Conservation (phyloP, 2,888 invertebrate genomes). For the Girardia tigrina region DNA sequence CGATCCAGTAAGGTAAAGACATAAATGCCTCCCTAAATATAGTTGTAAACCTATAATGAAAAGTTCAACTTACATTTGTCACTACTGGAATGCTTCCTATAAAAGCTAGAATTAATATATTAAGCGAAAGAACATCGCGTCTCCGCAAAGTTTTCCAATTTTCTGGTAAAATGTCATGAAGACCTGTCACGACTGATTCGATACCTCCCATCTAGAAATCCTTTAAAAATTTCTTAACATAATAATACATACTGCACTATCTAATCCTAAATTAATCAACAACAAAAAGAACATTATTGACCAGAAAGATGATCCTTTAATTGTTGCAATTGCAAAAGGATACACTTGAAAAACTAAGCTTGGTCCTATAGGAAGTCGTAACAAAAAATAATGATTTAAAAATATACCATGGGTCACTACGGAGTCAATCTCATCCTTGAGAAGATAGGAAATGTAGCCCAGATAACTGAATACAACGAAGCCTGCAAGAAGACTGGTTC, state of each 20-base stretch:
- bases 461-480: conserved; percentile 73
- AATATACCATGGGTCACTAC: conserved; percentile 26
- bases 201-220: conserved; percentile 77
- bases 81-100: conserved; percentile 55
- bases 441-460: conserved; percentile 61
- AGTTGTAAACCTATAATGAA: too few relatives aligned
- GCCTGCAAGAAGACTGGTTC: conserved; percentile 72
- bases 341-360: conserved; percentile 55
- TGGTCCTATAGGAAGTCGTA: conserved; percentile 42
- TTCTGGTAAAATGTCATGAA: conserved; percentile 62
- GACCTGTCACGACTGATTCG: conserved; percentile 69
- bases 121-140: conserved; percentile 63
- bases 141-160: conserved; percentile 52
- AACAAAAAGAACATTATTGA: conserved; percentile 67
- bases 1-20: conserved; percentile 57
- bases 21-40: conserved; percentile 48
- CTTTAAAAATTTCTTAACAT: too few relatives aligned
- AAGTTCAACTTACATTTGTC: conserved; percentile 44
- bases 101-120: conserved; percentile 63
- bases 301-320: conserved; percentile 65
- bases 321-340: conserved; percentile 65
- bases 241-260: conserved; percentile 64
- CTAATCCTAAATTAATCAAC: conserved; percentile 65
- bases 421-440: conserved; percentile 20
- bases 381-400: background rate